Percentiles rank a stretch among this genome's conserved stretches.
Conservation (phyloP, 2,888 invertebrate species). For the Dugesia japonica region DNA sequence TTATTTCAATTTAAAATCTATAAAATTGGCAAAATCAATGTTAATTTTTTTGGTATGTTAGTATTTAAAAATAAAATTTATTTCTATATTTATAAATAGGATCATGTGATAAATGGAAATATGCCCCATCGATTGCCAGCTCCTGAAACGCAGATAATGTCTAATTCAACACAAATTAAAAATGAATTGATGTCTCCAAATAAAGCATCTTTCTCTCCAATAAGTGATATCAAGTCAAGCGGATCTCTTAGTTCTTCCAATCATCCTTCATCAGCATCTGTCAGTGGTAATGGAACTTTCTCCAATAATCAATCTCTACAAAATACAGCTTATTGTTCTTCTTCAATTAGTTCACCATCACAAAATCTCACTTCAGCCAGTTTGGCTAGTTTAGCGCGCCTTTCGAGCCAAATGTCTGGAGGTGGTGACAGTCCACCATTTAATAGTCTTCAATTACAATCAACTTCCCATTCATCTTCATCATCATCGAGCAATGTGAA, state of each 20-base stretch:
- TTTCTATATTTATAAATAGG: neutral
- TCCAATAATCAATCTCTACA: neutral
- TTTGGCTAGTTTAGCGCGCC: constrained; percentile 33
- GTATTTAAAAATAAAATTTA: too few species aligned
- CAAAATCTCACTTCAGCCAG: constrained; percentile 35
- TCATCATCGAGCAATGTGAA: neutral
- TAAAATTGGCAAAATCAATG: too few species aligned
- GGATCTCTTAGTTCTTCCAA: constrained; percentile 16
- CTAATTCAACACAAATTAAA: neutral
- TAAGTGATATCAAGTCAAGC: neutral
- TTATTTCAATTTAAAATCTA: too few species aligned
- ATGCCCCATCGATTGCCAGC: neutral
- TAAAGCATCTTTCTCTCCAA: neutral
- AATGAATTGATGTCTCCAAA: constrained; percentile 11
- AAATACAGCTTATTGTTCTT: neutral
- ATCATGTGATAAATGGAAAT: constrained; percentile 16
- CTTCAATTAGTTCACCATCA: constrained; percentile 20
- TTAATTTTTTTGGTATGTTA: too few species aligned
- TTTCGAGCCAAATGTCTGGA: constrained; percentile 33
- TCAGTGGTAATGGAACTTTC: neutral
- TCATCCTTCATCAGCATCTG: neutral
- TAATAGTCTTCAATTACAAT: constrained; percentile 25
- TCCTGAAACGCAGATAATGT: neutral
- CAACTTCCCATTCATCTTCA: constrained; percentile 1
- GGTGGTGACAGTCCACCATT: constrained; percentile 20